Evolutionary conservation across 1,140 invertebrate genomes (phyloP), one percentile per base, ranked within the genome.

Genomic region (Monomorium pharaonis): DNA sequence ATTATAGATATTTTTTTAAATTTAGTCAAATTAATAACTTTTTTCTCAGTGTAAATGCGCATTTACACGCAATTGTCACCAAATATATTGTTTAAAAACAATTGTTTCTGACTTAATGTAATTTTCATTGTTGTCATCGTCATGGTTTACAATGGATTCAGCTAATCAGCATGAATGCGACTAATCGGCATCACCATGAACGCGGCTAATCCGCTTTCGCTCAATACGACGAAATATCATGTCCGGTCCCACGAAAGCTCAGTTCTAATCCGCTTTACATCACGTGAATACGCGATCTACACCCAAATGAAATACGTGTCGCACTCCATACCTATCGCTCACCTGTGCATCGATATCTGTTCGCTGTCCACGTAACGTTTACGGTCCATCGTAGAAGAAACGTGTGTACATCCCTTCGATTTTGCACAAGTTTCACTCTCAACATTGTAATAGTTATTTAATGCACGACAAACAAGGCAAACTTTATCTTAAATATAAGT

Each of bases 201-300:
- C 76, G 63, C 30, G 58, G 49, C 10, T 58, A 42, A 88, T 85
- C 49, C 78, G 63, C 56, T 51, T 75, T 7, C 37, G 7, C 37
- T 37, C 21, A 30, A 33, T 77, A 69, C 63, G 27, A 69, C 44
- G 75, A 81, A 89, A 89, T 89, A 85, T 88, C 84, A 49, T 78
- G 72, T 75, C 18, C 65, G 37, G 44, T 70, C 12, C 44, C 67
- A 37, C 81, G n/a, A 69, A 60, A 75, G 60, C 54, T 27, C 67
- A 16, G 4, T 16, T 6, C 51, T 89, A 75, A 89, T 88, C 88
- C 84, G 87, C 83, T 88, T 89, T 85, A 75, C 69, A 49, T 74
- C 21, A 24, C 56, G 16, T 14, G 62, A 51, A 49, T 77, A 44
- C 51, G 18, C 51, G 18, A 70, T 62, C n/a, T 63, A 69, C 18